These are phyloP conservation scores for Netta rufina DNA, from an alignment of 2,797 vertebrate genomes.

Conservation along the genomic window DNA sequence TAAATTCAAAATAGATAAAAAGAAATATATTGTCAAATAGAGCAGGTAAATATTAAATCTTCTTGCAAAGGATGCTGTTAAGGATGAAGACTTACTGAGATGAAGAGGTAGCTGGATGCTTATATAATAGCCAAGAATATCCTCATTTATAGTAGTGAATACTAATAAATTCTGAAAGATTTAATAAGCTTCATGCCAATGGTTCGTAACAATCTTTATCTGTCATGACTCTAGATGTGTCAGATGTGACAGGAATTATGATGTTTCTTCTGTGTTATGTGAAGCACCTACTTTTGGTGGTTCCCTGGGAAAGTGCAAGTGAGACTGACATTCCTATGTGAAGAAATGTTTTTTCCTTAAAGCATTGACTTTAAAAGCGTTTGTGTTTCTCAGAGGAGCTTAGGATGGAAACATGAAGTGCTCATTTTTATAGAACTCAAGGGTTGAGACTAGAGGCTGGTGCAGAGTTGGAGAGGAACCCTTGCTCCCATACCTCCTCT, in stretches of 20 bases:
- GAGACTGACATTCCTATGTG: neutral
- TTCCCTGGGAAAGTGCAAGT: neutral
- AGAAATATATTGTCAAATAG: neutral
- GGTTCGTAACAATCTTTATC: neutral
- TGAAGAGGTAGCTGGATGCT: neutral
- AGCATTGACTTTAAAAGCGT: neutral
- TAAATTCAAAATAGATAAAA: slow-evolving; percentile 47
- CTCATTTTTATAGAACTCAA: neutral
- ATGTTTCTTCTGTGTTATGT: neutral
- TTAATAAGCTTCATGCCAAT: neutral
- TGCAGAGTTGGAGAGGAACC: neutral
- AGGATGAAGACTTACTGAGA: neutral
- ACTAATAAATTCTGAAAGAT: slow-evolving; percentile 6
- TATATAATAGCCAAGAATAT: neutral
- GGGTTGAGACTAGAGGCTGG: neutral
- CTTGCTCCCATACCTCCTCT: neutral
- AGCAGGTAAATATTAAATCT: slow-evolving; percentile 34
- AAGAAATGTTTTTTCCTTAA: neutral
- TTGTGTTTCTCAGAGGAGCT: neutral
- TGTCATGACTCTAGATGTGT: neutral
- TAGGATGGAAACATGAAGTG: neutral
- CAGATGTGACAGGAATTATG: neutral
- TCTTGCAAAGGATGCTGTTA: neutral
- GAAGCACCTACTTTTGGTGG: neutral
- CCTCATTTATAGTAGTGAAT: neutral